These are phyloP conservation scores for Ctenicera cuprea DNA, from an alignment of 2,888 invertebrate genomes.

Conservation along the genomic window DNA sequence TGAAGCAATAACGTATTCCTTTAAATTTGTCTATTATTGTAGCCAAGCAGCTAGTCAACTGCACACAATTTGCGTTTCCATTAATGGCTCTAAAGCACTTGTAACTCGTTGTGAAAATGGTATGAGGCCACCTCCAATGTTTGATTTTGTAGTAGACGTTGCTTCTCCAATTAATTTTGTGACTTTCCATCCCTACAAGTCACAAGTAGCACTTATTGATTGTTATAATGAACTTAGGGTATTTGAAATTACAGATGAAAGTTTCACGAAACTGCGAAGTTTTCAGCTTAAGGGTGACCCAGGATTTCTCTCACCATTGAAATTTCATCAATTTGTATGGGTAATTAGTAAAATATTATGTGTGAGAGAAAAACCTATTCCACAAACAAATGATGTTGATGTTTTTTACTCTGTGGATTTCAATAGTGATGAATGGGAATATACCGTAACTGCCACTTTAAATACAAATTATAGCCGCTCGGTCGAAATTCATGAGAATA, in stretches of 20 bases:
- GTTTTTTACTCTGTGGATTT: no score
- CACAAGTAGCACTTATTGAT: constrained; percentile 56
- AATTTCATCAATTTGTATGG: constrained; percentile 56
- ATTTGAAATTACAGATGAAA: constrained; percentile 2
- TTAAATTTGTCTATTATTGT: constrained; percentile 78
- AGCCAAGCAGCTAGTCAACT: constrained; percentile 75
- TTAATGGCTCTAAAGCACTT: constrained; percentile 83
- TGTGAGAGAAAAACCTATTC: constrained; percentile 11
- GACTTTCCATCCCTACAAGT: constrained; percentile 74
- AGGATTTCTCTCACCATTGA: constrained; percentile 39
- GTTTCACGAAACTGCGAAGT: neutral
- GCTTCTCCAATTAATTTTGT: constrained; percentile 77
- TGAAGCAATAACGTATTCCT: constrained; percentile 76
- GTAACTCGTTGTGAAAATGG: constrained; percentile 84
- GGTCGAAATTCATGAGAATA: neutral
- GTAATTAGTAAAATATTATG: constrained; percentile 31
- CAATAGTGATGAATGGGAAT: neutral
- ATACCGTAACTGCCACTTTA: no score
- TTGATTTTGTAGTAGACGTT: constrained; percentile 76
- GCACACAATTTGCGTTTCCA: constrained; percentile 78
- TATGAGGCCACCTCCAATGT: constrained; percentile 91
- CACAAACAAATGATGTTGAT: no score
- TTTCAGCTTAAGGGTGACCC: neutral
- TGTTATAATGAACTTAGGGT: constrained; percentile 32
- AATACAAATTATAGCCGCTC: neutral